phyloP scores from a whole-genome alignment of 2,797 vertebrate species.

The Microctenopoma lineatum region DNA sequence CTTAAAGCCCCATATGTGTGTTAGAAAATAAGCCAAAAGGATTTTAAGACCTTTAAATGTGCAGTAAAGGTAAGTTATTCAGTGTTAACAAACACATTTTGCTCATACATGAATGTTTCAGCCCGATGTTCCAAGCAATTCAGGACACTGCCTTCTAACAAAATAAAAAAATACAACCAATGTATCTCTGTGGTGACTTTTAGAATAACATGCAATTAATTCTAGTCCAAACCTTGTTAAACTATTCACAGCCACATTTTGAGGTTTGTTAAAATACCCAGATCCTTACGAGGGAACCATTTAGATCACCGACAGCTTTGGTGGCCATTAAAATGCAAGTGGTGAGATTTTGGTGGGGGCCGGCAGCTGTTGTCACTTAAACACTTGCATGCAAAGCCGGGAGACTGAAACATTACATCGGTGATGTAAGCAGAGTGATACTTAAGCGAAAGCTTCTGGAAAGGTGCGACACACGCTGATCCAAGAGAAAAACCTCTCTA shows the following conservation, averaged over 20 bases:
- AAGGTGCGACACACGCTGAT: slow-evolving; percentile 28
- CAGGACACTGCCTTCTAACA: not conserved
- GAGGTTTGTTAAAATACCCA: slow-evolving; percentile 60
- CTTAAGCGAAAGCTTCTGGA: slow-evolving; percentile 38
- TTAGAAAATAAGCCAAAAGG: slow-evolving; percentile 30
- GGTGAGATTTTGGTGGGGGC: slow-evolving; percentile 53
- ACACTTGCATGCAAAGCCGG: slow-evolving; percentile 44
- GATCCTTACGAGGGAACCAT: slow-evolving; percentile 30
- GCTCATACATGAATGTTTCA: not conserved
- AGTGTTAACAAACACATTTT: not conserved
- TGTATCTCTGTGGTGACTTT: slow-evolving; percentile 20
- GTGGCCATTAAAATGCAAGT: slow-evolving; percentile 56
- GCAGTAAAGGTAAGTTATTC: not conserved
- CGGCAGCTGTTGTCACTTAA: slow-evolving; percentile 67
- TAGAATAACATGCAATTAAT: slow-evolving; percentile 9
- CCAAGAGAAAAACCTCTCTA: slow-evolving; percentile 20
- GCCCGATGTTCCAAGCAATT: not conserved
- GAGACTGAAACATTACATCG: slow-evolving; percentile 44
- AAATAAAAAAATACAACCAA: slow-evolving; percentile 6
- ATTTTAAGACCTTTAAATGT: slow-evolving; percentile 23
- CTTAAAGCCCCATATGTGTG: slow-evolving; percentile 34
- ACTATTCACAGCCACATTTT: slow-evolving; percentile 28
- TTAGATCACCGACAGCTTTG: slow-evolving; percentile 29
- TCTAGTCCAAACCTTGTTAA: slow-evolving; percentile 34
- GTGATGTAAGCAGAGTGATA: slow-evolving; percentile 24